phyloP scores from a whole-genome alignment of 2,888 invertebrate species.

The Hipparchia sbordonii region DNA sequence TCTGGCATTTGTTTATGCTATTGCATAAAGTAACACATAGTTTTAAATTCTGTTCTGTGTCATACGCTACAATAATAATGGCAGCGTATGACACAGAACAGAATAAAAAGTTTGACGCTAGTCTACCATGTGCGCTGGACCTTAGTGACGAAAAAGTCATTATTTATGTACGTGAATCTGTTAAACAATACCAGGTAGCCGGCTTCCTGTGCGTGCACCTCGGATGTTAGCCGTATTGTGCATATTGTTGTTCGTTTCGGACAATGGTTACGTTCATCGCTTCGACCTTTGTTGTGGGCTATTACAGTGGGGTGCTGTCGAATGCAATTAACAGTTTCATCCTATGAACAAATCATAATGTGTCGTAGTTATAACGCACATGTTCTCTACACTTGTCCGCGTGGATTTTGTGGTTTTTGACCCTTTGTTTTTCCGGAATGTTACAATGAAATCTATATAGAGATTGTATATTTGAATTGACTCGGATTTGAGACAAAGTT shows the following conservation, averaged over 20 bases:
- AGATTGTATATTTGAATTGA: too few species aligned
- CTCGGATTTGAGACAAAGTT: too few species aligned
- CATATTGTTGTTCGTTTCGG: conserved; percentile 54
- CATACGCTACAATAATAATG: too few species aligned
- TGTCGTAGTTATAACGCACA: background rate
- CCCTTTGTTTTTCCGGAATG: too few species aligned
- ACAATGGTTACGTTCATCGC: conserved; percentile 49
- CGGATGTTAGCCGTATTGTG: conserved; percentile 44
- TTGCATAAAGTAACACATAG: too few species aligned
- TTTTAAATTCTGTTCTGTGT: too few species aligned
- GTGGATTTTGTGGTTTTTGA: too few species aligned
- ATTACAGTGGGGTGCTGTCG: conserved; percentile 18
- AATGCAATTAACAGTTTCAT: conserved; percentile 24
- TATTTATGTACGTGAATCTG: conserved; percentile 38
- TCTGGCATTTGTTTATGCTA: too few species aligned
- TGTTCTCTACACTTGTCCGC: too few species aligned
- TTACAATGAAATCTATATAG: too few species aligned
- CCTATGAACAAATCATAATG: conserved; percentile 6
- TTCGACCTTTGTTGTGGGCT: conserved; percentile 34
- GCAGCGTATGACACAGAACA: too few species aligned
- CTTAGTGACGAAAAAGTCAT: conserved; percentile 25
- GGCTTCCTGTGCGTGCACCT: conserved; percentile 55
- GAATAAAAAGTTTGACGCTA: too few species aligned
- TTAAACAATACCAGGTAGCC: conserved; percentile 55
- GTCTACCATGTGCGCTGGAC: conserved; percentile 16